phyloP scores from a whole-genome alignment of 2,797 vertebrate genomes.

The Selene dorsalis region DNA sequence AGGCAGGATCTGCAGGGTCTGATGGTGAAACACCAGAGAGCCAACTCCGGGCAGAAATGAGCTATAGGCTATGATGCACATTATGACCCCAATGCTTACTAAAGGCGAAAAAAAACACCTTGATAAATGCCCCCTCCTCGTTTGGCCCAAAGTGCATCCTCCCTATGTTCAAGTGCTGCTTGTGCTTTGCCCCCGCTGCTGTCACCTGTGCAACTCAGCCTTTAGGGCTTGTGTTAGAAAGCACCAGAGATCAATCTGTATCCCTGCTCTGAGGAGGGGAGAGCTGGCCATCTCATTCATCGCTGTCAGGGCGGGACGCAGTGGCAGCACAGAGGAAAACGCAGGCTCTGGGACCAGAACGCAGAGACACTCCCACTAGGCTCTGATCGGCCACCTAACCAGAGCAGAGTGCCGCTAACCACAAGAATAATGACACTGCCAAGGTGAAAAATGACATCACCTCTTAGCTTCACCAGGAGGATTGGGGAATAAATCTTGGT shows the following conservation, averaged over 20 bases:
- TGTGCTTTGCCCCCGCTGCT: constrained; percentile 63
- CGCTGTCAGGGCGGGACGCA: constrained; percentile 74
- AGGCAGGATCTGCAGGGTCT: constrained; percentile 50
- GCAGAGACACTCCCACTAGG: constrained; percentile 69
- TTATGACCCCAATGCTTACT: constrained; percentile 73
- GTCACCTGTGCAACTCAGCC: constrained; percentile 71
- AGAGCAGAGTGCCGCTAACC: constrained; percentile 83
- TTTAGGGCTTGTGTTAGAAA: constrained; percentile 77
- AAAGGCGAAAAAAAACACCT: constrained; percentile 74
- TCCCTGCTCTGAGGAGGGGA: constrained; percentile 73
- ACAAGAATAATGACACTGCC: constrained; percentile 87
- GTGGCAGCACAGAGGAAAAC: constrained; percentile 61
- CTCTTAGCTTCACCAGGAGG: constrained; percentile 84
- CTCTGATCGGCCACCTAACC: constrained; percentile 82
- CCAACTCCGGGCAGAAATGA: constrained; percentile 64
- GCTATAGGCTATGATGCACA: constrained; percentile 71
- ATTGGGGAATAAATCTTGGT: constrained; percentile 85
- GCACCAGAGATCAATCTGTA: constrained; percentile 83
- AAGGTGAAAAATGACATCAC: constrained; percentile 87
- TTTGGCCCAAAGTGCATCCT: constrained; percentile 58
- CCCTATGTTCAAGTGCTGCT: constrained; percentile 53
- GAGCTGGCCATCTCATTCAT: constrained; percentile 80
- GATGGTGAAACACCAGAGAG: constrained; percentile 57
- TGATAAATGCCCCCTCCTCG: constrained; percentile 76
- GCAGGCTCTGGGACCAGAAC: constrained; percentile 62